Conservation (phyloP, 1,140 invertebrate species). For the Trissolcus basalis region DNA sequence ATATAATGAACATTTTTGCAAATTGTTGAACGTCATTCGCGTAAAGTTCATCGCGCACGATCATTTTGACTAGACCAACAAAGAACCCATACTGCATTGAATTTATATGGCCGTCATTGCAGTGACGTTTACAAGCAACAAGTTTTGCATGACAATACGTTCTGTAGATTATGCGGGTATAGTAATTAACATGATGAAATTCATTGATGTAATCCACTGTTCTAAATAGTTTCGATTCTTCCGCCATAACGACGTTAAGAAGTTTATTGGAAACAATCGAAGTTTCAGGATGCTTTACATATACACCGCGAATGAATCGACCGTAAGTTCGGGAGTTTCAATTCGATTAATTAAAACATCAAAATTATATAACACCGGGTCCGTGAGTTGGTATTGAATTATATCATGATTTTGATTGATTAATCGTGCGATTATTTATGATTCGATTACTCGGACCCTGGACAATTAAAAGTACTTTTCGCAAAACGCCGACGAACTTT, state of each 20-base stretch:
- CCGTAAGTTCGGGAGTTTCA: too few relatives aligned
- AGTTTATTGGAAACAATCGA: too few relatives aligned
- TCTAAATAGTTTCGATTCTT: slow-evolving; percentile 38
- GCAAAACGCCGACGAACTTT: slow-evolving; percentile 17
- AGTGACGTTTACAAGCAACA: slow-evolving; percentile 47
- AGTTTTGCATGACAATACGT: slow-evolving; percentile 38
- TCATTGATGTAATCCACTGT: slow-evolving; percentile 25
- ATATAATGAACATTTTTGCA: slow-evolving; percentile 41
- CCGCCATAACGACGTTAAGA: slow-evolving; percentile 22
- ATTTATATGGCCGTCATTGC: slow-evolving; percentile 35
- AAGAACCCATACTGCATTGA: slow-evolving; percentile 45
- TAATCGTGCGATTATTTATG: too few relatives aligned
- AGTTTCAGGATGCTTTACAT: slow-evolving; percentile 20
- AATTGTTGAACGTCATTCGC: slow-evolving; percentile 49
- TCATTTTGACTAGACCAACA: slow-evolving; percentile 26
- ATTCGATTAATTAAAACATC: too few relatives aligned
- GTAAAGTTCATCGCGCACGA: slow-evolving; percentile 13
- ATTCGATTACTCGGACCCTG: too few relatives aligned
- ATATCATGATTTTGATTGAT: slow-evolving; percentile 4
- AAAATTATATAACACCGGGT: too few relatives aligned
- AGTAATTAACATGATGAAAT: slow-evolving; percentile 42
- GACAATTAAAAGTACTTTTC: slow-evolving; percentile 23
- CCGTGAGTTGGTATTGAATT: too few relatives aligned
- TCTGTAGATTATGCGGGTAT: slow-evolving; percentile 30
- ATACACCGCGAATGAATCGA: neutral